phyloP scores from a whole-genome alignment of 2,113 vertebrate genomes.

The Shinisaurus crocodilurus region DNA sequence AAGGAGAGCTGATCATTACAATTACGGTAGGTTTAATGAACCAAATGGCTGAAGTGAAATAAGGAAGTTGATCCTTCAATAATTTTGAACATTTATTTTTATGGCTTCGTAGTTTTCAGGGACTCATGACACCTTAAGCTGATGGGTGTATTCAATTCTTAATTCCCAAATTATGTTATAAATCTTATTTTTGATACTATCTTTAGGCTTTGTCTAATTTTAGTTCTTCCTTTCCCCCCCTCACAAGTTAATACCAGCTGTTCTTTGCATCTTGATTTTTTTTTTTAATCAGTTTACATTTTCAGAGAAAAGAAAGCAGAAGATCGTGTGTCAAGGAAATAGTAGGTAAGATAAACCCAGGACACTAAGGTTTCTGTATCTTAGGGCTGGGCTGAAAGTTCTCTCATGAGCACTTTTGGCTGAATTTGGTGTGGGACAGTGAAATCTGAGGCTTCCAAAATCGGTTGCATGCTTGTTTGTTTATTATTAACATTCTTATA shows the following conservation, averaged over 20 bases:
- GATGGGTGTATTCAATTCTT: neutral
- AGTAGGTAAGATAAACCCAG: neutral
- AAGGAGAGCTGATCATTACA: conserved; percentile 37
- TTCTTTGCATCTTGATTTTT: neutral
- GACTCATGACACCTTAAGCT: neutral
- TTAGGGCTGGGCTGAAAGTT: no score
- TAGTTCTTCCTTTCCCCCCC: neutral
- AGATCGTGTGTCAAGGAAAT: neutral
- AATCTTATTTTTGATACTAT: neutral
- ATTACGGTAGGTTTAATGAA: conserved; percentile 35
- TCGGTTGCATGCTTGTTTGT: neutral
- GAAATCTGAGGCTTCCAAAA: no score
- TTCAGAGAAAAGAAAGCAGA: neutral
- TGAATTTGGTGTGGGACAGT: no score
- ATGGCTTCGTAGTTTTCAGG: neutral
- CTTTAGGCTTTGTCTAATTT: neutral
- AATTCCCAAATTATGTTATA: neutral
- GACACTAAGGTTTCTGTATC: neutral
- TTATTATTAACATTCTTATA: no score
- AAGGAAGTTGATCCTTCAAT: conserved; percentile 23
- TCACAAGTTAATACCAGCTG: neutral
- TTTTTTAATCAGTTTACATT: neutral
- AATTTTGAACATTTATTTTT: conserved; percentile 24
- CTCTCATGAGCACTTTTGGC: no score
- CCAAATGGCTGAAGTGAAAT: conserved; percentile 2